Percentiles rank a stretch among this genome's conserved stretches.
Evolutionary conservation across 2,113 vertebrate genomes (phyloP).

Genomic region (Barnardius zonarius): DNA sequence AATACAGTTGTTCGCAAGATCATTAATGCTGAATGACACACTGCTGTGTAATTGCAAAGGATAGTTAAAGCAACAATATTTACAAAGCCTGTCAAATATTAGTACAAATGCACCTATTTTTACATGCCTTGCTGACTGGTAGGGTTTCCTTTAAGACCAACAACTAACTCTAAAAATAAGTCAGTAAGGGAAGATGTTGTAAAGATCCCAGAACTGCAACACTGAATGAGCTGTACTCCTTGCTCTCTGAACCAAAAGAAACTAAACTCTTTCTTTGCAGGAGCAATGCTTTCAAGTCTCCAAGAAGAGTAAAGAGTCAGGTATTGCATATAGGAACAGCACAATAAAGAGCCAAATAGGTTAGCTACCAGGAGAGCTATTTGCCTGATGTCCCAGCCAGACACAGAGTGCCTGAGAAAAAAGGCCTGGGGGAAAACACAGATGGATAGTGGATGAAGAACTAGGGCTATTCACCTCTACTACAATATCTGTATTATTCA

Average conservation of each 20-base stretch:
- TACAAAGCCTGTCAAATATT: constrained; percentile 1
- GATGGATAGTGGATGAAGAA: background rate
- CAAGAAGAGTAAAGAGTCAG: constrained; percentile 23
- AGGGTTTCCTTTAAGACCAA: constrained; percentile 13
- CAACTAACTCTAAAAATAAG: background rate
- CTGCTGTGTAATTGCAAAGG: background rate
- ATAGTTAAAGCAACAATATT: constrained; percentile 3
- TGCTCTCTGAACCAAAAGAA: constrained; percentile 36
- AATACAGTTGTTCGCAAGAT: background rate
- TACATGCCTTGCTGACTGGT: background rate
- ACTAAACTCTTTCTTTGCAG: constrained; percentile 7
- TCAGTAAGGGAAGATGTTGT: background rate
- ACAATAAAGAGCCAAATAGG: background rate
- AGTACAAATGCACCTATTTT: background rate
- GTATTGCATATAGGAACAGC: background rate
- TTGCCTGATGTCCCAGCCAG: constrained; percentile 36
- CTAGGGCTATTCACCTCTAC: background rate
- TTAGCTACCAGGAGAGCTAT: constrained; percentile 20
- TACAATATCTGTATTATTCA: background rate
- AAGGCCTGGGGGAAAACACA: background rate
- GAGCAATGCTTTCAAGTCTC: background rate
- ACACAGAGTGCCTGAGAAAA: background rate
- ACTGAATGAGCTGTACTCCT: background rate
- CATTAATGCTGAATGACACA: background rate
- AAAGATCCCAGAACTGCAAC: background rate